A percentile compares a stretch with the other conserved stretches of the same genome.
These are phyloP conservation scores for Drosophila miranda DNA, from an alignment of 1,140 invertebrate genomes.

Conservation along the genomic window DNA sequence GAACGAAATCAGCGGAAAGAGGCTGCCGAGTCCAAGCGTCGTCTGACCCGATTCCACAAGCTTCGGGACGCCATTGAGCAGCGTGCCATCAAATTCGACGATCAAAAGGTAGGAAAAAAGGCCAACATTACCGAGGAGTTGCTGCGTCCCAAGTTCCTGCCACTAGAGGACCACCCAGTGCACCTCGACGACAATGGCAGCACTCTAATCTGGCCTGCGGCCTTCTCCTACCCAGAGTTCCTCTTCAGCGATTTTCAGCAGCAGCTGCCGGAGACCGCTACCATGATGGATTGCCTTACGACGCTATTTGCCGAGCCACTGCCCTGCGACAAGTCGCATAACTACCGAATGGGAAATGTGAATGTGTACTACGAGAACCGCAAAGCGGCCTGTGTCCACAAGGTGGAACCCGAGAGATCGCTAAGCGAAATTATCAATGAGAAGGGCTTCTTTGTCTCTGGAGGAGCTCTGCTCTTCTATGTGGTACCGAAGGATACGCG, in stretches of 20 bases:
- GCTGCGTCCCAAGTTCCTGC: conserved; percentile 81
- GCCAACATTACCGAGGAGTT: conserved; percentile 76
- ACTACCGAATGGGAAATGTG: conserved; percentile 87
- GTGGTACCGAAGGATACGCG: conserved; percentile 64
- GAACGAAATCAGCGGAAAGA: conserved; percentile 86
- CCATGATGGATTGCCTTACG: conserved; percentile 88
- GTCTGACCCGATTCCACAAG: conserved; percentile 80
- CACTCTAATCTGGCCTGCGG: conserved; percentile 90
- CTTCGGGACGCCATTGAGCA: conserved; percentile 82
- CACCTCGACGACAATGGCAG: conserved; percentile 81
- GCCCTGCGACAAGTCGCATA: conserved; percentile 89
- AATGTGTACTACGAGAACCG: conserved; percentile 92
- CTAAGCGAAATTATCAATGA: conserved; percentile 86
- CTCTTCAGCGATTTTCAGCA: conserved; percentile 88
- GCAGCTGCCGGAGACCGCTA: conserved; percentile 88
- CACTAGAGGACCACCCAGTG: conserved; percentile 73
- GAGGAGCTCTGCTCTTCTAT: conserved; percentile 73
- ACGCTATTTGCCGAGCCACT: conserved; percentile 88
- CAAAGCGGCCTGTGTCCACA: conserved; percentile 86
- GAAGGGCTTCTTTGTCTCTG: conserved; percentile 82
- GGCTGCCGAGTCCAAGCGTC: conserved; percentile 83
- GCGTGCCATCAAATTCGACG: conserved; percentile 85
- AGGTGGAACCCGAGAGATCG: conserved; percentile 85
- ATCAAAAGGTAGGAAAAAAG: conserved; percentile 75
- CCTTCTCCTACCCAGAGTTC: conserved; percentile 93